Percentiles rank a stretch among this genome's conserved stretches.
phyloP scores from a whole-genome alignment of 2,888 invertebrate genomes.

The Leptinotarsa tumamoca region DNA sequence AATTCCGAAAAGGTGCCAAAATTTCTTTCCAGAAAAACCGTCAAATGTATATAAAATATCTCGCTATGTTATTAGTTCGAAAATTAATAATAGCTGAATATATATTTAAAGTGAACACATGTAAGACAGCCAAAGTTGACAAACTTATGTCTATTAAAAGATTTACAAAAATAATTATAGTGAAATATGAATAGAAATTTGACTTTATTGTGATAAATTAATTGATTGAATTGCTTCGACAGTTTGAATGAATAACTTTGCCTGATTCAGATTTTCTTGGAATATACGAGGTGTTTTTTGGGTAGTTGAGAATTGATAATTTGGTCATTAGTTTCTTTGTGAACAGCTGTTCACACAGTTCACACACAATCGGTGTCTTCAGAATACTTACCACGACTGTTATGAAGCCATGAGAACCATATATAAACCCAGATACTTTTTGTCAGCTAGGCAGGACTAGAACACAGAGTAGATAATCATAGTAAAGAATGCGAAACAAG shows the following conservation, averaged over 20 bases:
- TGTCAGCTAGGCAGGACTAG: too few species aligned
- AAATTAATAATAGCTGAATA: conserved; percentile 32
- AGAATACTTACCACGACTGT: too few species aligned
- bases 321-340: too few species aligned
- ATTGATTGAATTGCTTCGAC: neutral
- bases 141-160: conserved; percentile 5
- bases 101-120: conserved; percentile 31
- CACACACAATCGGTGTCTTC: too few species aligned
- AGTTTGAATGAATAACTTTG: neutral
- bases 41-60: conserved; percentile 22
- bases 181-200: neutral
- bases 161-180: neutral
- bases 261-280: neutral
- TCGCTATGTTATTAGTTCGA: conserved; percentile 25
- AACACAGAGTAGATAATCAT: too few species aligned
- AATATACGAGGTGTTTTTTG: neutral
- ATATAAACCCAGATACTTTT: too few species aligned
- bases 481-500: too few species aligned
- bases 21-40: conserved; percentile 20
- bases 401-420: too few species aligned
- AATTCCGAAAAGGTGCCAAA: conserved; percentile 33
- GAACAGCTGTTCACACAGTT: too few species aligned
- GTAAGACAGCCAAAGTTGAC: conserved; percentile 28
- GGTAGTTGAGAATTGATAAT: too few species aligned
- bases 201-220: neutral